Evolutionary conservation across 2,113 vertebrate species (phyloP).

Genomic region (Triplophysa dalaica): DNA sequence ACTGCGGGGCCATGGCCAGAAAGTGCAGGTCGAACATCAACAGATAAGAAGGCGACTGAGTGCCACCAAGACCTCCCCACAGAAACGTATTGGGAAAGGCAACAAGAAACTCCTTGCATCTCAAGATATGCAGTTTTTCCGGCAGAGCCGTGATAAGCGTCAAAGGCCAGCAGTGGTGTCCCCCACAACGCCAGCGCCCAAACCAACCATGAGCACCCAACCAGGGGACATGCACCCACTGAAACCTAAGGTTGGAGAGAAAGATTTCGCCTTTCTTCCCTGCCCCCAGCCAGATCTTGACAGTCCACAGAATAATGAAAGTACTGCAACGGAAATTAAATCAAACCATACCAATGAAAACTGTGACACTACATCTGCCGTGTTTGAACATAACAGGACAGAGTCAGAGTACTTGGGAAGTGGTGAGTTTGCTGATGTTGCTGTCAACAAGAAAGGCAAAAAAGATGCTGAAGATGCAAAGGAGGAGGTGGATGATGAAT

Average conservation of each 20-base stretch:
- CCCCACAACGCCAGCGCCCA: background rate
- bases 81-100: conserved; percentile 54
- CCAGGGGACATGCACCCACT: background rate
- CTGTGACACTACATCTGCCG: background rate
- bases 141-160: conserved; percentile 57
- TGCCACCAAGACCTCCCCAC: conserved; percentile 60
- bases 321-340: background rate
- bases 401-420: background rate
- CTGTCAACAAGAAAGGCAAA: background rate
- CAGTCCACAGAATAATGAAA: conserved; percentile 6
- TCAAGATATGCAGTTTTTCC: conserved; percentile 72
- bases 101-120: conserved; percentile 71
- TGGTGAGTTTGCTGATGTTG: background rate
- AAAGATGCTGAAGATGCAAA: background rate
- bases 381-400: background rate
- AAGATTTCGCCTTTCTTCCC: conserved; percentile 6
- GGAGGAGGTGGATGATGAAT: conserved; percentile 57
- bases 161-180: background rate
- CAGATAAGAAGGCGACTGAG: background rate
- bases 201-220: background rate
- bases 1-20: conserved; percentile 75
- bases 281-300: conserved; percentile 39
- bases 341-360: background rate
- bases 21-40: conserved; percentile 59
- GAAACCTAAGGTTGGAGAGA: background rate